phyloP scores from a whole-genome alignment of 2,797 vertebrate species.

The Gobio occitaniae region DNA sequence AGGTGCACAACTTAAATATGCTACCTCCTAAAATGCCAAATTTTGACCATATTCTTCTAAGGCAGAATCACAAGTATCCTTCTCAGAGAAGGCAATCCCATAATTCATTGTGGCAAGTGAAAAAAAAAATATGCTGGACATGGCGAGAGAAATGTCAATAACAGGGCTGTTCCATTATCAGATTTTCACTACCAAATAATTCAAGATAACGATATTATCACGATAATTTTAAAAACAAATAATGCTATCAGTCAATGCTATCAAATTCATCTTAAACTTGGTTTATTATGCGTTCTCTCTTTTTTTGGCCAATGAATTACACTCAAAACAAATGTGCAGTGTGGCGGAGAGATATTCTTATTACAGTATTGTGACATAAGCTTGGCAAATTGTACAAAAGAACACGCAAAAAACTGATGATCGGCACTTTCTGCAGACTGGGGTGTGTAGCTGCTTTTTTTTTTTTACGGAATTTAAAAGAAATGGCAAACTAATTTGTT shows the following conservation, averaged over 20 bases:
- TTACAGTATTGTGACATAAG: not conserved
- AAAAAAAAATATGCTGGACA: not conserved
- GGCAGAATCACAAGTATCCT: not conserved
- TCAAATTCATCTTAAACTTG: not conserved
- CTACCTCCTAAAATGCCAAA: not conserved
- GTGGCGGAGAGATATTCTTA: not conserved
- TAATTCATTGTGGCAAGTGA: not conserved
- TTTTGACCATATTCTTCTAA: not conserved
- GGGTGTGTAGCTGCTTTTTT: not conserved
- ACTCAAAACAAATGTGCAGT: not conserved
- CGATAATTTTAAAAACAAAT: not conserved
- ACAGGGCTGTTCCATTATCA: not conserved
- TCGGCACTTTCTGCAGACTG: not conserved
- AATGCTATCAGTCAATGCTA: not conserved
- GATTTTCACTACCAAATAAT: not conserved
- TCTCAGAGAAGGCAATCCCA: not conserved
- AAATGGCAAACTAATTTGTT: not conserved
- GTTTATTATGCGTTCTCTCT: not conserved
- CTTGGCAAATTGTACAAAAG: not conserved
- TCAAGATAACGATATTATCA: not conserved
- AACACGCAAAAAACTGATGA: not conserved
- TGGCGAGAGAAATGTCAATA: not conserved
- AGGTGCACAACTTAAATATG: not conserved
- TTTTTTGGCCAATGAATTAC: not conserved
- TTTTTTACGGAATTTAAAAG: no score